phyloP scores from a whole-genome alignment of 2,888 invertebrate species.

The Toxonevra muliebris region DNA sequence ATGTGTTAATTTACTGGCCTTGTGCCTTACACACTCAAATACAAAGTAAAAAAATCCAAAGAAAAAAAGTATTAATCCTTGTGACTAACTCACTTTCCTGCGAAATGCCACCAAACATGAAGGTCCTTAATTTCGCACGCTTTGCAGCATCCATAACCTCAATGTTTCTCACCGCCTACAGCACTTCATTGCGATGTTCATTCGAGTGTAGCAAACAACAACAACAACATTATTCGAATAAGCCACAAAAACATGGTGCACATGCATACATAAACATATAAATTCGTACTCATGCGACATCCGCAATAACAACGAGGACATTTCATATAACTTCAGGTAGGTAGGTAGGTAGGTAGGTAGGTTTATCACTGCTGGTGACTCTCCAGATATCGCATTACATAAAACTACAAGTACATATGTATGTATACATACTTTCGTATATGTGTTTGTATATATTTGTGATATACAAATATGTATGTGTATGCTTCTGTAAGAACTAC shows the following conservation, averaged over 20 bases:
- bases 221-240: conserved; percentile 22
- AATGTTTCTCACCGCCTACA: conserved; percentile 2
- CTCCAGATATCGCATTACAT: too few species aligned
- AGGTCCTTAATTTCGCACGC: conserved; percentile 25
- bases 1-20: conserved; percentile 9
- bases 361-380: too few species aligned
- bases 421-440: too few species aligned
- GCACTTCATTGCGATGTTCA: conserved; percentile 12
- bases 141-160: conserved; percentile 3
- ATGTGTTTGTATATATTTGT: too few species aligned
- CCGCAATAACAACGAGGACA: too few species aligned
- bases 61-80: conserved; percentile 17
- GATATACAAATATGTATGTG: too few species aligned
- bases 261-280: too few species aligned
- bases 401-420: too few species aligned
- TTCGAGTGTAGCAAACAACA: conserved; percentile 7
- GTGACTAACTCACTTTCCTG: conserved; percentile 1
- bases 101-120: conserved; percentile 17
- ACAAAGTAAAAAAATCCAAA: neutral
- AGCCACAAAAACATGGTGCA: conserved; percentile 2
- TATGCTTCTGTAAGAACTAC: too few species aligned
- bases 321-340: too few species aligned
- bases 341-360: too few species aligned
- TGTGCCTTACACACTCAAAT: neutral
- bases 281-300: too few species aligned